Base-by-base conservation (phyloP, 2,888 invertebrate genomes). In the Cephus rjabovi region DNA sequence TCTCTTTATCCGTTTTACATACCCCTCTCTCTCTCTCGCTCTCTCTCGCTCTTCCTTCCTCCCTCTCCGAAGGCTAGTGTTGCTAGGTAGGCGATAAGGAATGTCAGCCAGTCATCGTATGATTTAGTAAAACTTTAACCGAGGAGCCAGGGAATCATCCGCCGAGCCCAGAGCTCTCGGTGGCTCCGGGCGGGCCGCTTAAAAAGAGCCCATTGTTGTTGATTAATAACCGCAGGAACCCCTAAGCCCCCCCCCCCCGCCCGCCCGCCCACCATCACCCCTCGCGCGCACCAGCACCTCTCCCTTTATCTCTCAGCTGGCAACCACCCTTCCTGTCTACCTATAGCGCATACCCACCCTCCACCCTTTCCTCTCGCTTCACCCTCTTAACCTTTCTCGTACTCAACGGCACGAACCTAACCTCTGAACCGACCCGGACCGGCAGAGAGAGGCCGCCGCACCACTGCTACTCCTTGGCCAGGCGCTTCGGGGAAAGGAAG, bases 131-230 rank as follows among this genome's bases (percentile, higher is more conserved):
- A 78, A 78, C 76, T 15, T 70, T 30, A 56, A 37, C 56, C 31
- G 73, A 69, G 34, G 69, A 31, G 71, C 31, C 31, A 69, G 34
- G 34, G 69, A 23, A 70, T 75, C 73, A 73, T 30, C 73, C 73
- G 70, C n/a, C 33, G 56, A 12, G 35, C 34, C 34, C 23, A 35
- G 74, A 56, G 30, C 12, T 70, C 56, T 73, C 37, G 34, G 77
- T 70, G 75, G 77, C 34, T 23, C 70, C 69, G 75, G 37, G 34
- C 40, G 69, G 78, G 75, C 71, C 75, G 75, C 34, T 76, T 68
- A 78, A 73, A 76, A 76, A 75, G 73, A 69, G 23, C 30, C 75
- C 75, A 75, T 78, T 78, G 78, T 78, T 75, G 78, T 78, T 78
- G 78, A 78, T 78, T 78, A 78, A 78, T 78, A 78, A 77, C 75